Base-by-base conservation (phyloP, 2,113 vertebrate species). In the Hystrix cristata region DNA sequence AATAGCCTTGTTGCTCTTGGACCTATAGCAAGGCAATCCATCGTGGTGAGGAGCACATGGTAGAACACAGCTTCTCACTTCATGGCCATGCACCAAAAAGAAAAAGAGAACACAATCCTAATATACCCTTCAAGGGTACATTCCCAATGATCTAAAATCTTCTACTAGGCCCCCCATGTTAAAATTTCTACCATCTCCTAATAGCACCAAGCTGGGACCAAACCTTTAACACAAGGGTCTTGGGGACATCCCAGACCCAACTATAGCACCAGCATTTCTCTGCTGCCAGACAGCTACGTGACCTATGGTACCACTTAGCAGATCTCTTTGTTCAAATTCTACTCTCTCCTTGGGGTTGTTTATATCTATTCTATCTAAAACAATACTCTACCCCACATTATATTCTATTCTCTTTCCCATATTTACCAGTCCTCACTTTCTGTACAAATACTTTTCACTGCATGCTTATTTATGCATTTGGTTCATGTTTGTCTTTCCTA, bases 181-280 rank as follows among this genome's bases (percentile, higher is more conserved):
- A 38, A 11, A 10, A 27, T 64, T 43, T 51, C 16, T 4, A 46
- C 21, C 7, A 2, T 13, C 15, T 13, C 3, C 53, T 38, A 57
- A 23, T 55, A 55, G 48, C 7, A 11, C 7, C 27, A 46, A 19
- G 1, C 1, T 74, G 67, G 19, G 7, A 62, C 14, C 25, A 34
- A 43, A 0, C 34, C n/a, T 0, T 53, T 21, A 38, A 18, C 4
- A 74, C 21, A n/a, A 15, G 5, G 5, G 1, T 6, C 27, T 64
- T 67, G 57, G 34, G 3, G 3, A 59, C 13, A 64, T 9, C 55
- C 23, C 23, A 85, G 31, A 43, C 38, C 43, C 31, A n/a, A 92
- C 29, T 0, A 19, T 10, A 0, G 31, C 18, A 23, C 15, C 1
- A 12, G 23, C 2, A 43, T 11, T 71, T 1, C 10, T 31, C 7